Evolutionary conservation across 2,888 invertebrate species (phyloP), one percentile per base, ranked within the genome.

Genomic region (Acleris sparsana): DNA sequence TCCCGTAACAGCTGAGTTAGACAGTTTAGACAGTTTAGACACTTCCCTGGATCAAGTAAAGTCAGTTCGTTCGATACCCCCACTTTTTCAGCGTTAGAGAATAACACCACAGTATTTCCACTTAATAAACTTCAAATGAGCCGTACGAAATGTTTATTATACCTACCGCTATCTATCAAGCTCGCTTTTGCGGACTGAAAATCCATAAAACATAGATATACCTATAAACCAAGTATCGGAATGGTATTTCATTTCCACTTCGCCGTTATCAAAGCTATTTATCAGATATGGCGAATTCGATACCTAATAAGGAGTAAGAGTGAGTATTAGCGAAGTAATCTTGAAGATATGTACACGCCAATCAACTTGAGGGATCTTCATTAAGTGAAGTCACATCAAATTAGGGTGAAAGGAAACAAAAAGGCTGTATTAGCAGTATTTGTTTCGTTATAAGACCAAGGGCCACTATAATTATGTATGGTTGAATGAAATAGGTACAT

Each of bases 61-160:
- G 4, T 9, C 39, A 39, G 39, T 13, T 13, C 13, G 13, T 39
- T 4, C 39, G 13, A 13, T 3, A 2, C 39, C 1, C 13, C 13
- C 1, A 9, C 39, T 13, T 3, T 11, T 13, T 13, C 11, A 33
- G 2, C 9, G 29, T 29, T 7, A 33, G 3, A 2, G 39, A 39
- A 39, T 39, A 39, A 13, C 39, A 13, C 77, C 79, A 71, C 75
- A 77, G 74, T 70, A 78, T 84, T 88, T 88, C 87, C 87, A 85
- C 85, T 78, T 82, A 84, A 88, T 88, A 87, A 85, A 86, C 73
- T 83, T 79, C 86, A 84, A 88, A 87, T 85, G 87, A 84, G 79
- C 82, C 84, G 86, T 71, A 77, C 72, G 67, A 80, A 87, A 88
- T 84, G 83, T 83, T 85, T 82, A 84, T 83, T 84, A 81, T 77